Evolutionary conservation across 1,140 invertebrate species (phyloP).

Genomic region (Lasioglossum albipes): DNA sequence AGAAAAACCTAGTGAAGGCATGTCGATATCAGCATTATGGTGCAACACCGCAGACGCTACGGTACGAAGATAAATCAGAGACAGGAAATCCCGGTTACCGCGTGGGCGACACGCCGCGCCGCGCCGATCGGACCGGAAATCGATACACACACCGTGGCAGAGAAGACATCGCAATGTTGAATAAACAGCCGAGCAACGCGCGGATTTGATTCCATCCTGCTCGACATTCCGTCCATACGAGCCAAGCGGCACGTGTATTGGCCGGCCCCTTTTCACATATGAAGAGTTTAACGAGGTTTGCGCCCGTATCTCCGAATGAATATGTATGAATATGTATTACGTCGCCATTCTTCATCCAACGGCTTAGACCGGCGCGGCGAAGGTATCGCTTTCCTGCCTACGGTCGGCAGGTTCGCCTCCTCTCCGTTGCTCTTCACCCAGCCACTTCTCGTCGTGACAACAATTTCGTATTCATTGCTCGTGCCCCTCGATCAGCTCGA

Average conservation of each 20-base stretch:
- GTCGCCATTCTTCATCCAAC: constrained; percentile 49
- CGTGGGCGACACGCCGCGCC: background rate
- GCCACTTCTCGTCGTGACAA: constrained; percentile 7
- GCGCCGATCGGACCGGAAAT: constrained; percentile 40
- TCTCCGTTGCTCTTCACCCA: too few species aligned
- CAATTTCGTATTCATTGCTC: constrained; percentile 63
- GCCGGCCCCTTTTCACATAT: constrained; percentile 35
- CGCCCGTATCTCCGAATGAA: constrained; percentile 48
- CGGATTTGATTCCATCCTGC: constrained; percentile 46
- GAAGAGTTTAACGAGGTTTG: constrained; percentile 47
- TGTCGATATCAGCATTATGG: constrained; percentile 23
- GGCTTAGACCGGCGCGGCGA: constrained; percentile 46
- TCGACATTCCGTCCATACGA: constrained; percentile 46
- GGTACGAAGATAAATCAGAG: constrained; percentile 33
- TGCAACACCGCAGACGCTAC: background rate
- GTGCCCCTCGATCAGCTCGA: constrained; percentile 52
- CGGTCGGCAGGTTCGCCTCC: background rate
- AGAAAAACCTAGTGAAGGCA: background rate
- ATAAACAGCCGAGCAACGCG: constrained; percentile 30
- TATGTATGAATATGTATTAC: constrained; percentile 63
- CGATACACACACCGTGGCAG: constrained; percentile 48
- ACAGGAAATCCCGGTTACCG: constrained; percentile 40
- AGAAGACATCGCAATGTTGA: constrained; percentile 48
- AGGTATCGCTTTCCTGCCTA: constrained; percentile 18
- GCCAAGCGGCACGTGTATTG: constrained; percentile 40